Evolutionary conservation across 92 coral and sea anemone genomes (phyloP).

Genomic region (Muricea muricata): DNA sequence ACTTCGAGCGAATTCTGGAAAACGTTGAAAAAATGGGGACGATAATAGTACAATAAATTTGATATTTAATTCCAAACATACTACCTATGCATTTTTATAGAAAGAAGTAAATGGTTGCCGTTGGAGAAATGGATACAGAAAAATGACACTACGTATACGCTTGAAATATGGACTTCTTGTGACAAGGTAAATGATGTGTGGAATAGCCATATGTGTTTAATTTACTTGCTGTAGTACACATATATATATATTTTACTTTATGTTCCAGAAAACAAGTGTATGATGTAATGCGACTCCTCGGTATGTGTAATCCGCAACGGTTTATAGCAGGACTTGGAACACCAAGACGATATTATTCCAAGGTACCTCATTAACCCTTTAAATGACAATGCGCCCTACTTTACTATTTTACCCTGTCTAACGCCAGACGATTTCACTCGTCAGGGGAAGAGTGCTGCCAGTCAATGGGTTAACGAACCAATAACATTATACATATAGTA

Average conservation of each 20-base stretch:
- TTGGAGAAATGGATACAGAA: slow-evolving; percentile 15
- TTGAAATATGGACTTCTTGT: slow-evolving; percentile 52
- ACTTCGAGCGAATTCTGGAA: too few relatives aligned
- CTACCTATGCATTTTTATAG: neutral
- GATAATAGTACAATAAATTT: neutral
- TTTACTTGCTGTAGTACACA: neutral
- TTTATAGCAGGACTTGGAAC: slow-evolving; percentile 10
- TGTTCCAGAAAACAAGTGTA: slow-evolving; percentile 1
- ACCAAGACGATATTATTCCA: slow-evolving; percentile 12
- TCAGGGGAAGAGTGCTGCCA: too few relatives aligned
- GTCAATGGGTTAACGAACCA: too few relatives aligned
- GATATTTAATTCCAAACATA: neutral
- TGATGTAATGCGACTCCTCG: slow-evolving; percentile 1
- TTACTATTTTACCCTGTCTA: too few relatives aligned
- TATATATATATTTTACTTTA: too few relatives aligned
- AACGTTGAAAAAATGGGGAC: too few relatives aligned
- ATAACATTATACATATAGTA: neutral
- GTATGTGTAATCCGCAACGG: neutral
- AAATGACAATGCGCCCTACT: too few relatives aligned
- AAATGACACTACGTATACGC: slow-evolving; percentile 54
- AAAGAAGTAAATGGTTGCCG: slow-evolving; percentile 36
- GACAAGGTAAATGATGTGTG: slow-evolving; percentile 39
- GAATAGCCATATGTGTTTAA: neutral
- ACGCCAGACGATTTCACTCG: too few relatives aligned
- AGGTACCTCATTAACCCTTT: neutral